Percentiles rank a stretch among this genome's conserved stretches.
Conservation (phyloP, 2,797 vertebrate genomes). For the Oreortyx pictus region DNA sequence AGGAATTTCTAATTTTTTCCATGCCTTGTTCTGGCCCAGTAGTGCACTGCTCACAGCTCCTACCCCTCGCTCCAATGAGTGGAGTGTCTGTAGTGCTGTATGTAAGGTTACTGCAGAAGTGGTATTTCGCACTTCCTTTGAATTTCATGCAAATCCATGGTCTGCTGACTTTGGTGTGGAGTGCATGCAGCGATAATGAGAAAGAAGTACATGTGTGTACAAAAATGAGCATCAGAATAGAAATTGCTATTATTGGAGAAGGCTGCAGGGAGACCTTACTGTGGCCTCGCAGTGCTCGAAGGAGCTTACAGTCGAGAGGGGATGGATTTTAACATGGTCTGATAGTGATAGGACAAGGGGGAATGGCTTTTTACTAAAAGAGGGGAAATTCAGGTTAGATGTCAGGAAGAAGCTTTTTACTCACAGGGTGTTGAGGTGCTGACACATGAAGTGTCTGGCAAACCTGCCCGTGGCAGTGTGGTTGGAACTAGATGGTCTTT, state of each 20-base stretch:
- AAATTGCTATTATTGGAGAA: not conserved
- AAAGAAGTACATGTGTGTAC: not conserved
- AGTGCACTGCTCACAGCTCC: accelerated
- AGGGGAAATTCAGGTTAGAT: no score
- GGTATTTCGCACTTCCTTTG: not conserved
- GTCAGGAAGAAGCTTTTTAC: no score
- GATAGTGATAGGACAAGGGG: no score
- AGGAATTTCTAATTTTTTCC: not conserved
- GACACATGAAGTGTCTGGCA: no score
- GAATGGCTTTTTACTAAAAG: no score
- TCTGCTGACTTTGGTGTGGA: not conserved
- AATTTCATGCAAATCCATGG: not conserved
- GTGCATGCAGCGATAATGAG: not conserved
- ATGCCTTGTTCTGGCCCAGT: not conserved
- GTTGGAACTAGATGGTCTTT: no score
- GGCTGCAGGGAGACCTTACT: no score
- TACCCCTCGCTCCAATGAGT: accelerated
- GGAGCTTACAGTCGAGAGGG: no score
- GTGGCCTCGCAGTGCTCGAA: no score
- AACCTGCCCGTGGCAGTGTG: no score
- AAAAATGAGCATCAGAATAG: not conserved
- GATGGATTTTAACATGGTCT: no score
- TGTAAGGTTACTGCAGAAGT: not conserved
- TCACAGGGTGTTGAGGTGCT: no score
- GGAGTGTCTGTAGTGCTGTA: accelerated